Conservation (phyloP, 2,797 vertebrate genomes). For the Lerista edwardsae region DNA sequence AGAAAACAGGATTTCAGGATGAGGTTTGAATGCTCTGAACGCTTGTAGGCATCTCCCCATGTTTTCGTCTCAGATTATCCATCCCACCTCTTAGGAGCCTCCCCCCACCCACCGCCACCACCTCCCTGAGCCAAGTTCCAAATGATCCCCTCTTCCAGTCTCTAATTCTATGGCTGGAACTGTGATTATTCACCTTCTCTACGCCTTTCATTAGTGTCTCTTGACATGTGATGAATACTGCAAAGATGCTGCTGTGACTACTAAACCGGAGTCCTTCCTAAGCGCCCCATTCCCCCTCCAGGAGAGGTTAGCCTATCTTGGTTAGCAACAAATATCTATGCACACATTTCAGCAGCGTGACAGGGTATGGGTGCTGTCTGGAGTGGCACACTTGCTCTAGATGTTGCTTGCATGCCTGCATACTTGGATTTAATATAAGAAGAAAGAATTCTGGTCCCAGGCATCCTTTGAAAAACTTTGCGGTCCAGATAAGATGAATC, state of each 20-base stretch:
- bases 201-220: background rate
- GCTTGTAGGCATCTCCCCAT: rapidly evolving
- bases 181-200: background rate
- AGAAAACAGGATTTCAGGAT: background rate
- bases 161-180: background rate
- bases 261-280: background rate
- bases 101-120: too few species aligned
- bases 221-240: background rate
- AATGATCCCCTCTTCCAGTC: background rate
- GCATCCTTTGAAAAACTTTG: background rate
- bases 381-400: background rate
- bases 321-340: background rate
- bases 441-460: background rate
- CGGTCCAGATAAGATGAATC: background rate
- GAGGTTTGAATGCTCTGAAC: background rate
- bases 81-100: background rate
- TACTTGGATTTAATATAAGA: too few species aligned
- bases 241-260: background rate
- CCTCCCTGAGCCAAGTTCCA: background rate
- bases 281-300: rapidly evolving
- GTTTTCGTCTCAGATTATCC: background rate
- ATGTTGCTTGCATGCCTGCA: background rate
- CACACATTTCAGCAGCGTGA: background rate
- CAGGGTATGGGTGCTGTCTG: background rate
- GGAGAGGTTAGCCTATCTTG: conserved; percentile 14